Evolutionary conservation across 2,797 vertebrate genomes (phyloP), one percentile per base, ranked within the genome.

Genomic region (Ciconia nigra): DNA sequence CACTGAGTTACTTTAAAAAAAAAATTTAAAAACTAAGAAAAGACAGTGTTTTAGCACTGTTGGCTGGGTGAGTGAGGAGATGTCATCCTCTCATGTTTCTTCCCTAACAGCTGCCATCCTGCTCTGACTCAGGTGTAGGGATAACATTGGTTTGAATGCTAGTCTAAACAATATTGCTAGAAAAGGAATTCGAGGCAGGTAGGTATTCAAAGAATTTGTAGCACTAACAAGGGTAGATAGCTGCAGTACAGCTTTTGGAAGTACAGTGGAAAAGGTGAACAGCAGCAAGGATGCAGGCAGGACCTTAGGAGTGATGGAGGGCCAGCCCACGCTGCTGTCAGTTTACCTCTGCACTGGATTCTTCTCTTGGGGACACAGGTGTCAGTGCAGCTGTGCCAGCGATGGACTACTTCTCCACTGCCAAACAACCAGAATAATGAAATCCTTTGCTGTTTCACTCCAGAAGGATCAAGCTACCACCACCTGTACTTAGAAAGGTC

Each of bases 41-140:
- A 90, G 8, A 0, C 58, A 11, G n/a, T 6, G 46, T 2, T 28
- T 57, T 57, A 58, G 66, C 46, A 18, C 9, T 55, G 44, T 42
- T 54, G 57, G 17, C 33, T 62, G 37, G 11, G 24, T 0, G 7
- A 31, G 49, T 0, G 22, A 11, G 65, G 2, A 14, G 7, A 3
- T 25, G 29, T 15, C 81, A 42, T 26, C 57, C 54, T 37, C 62
- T 76, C 13, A 1, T 37, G 35, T 5, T 67, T 28, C 21, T 41
- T 67, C 33, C 57, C 69, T 24, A 42, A 1, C 15, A 42, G 55
- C 74, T 39, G 66, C 91, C 62, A 8, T 7, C 11, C 0, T 17
- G 15, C 14, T 51, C 72, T 70, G 39, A 3, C 24, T 20, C 31
- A 13, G 63, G 22, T 28, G 35, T 1, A 31, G 63, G 26, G 52